phyloP scores from a whole-genome alignment of 2,888 invertebrate genomes.

The Steinernema scapterisci region DNA sequence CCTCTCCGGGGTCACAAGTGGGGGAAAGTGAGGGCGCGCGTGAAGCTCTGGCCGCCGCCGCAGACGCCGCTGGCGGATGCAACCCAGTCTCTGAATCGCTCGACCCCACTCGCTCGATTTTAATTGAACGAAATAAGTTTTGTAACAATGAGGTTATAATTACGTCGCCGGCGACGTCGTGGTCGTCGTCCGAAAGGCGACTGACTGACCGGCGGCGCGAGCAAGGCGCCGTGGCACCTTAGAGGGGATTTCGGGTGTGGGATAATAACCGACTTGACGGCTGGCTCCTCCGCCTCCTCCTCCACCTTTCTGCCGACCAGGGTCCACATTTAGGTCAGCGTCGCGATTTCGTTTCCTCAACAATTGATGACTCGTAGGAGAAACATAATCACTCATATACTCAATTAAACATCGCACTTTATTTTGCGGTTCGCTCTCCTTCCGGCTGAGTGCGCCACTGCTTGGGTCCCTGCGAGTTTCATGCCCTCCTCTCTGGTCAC shows the following conservation, averaged over 20 bases:
- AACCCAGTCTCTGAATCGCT: background rate
- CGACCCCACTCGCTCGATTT: slow-evolving; percentile 11
- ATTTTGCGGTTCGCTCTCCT: slow-evolving; percentile 22
- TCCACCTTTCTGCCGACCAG: background rate
- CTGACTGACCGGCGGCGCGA: no score
- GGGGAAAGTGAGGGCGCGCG: slow-evolving; percentile 7
- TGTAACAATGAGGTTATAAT: slow-evolving; percentile 25
- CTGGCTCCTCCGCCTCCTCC: slow-evolving; percentile 4
- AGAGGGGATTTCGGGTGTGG: background rate
- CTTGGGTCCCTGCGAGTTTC: background rate
- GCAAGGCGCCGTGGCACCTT: slow-evolving; percentile 16
- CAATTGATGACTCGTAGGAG: slow-evolving; percentile 1
- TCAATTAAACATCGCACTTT: slow-evolving; percentile 33
- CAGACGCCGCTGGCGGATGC: no score
- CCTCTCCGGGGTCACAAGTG: background rate
- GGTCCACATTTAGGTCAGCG: slow-evolving; percentile 31
- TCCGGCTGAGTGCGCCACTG: slow-evolving; percentile 7
- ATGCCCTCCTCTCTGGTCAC: background rate
- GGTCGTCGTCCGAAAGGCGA: background rate
- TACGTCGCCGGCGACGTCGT: background rate
- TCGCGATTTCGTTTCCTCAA: slow-evolving; percentile 26
- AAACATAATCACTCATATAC: slow-evolving; percentile 32
- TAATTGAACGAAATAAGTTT: slow-evolving; percentile 30
- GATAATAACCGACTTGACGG: slow-evolving; percentile 12
- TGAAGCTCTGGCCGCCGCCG: background rate